A percentile compares a stretch with the other conserved stretches of the same genome.
These are phyloP conservation scores for Eumerus sabulonum DNA, from an alignment of 2,888 invertebrate species.

Conservation along the genomic window DNA sequence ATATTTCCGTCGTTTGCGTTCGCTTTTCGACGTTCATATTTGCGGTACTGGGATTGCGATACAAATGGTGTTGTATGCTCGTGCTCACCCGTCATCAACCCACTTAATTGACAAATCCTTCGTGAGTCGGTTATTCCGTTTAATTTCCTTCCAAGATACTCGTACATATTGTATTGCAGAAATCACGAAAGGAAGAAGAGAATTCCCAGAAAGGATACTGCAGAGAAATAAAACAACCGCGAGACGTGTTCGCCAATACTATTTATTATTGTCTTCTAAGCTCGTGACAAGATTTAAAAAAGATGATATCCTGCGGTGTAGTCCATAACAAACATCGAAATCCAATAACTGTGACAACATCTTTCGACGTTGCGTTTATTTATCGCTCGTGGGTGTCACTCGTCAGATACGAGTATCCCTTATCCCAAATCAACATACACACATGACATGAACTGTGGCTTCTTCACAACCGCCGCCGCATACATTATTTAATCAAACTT, in stretches of 20 bases:
- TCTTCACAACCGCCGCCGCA: background rate
- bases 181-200: constrained; percentile 21
- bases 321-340: too few relatives aligned
- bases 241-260: too few relatives aligned
- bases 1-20: constrained; percentile 52
- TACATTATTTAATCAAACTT: constrained; percentile 60
- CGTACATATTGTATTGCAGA: constrained; percentile 11
- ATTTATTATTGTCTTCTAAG: too few relatives aligned
- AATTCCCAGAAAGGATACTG: constrained; percentile 24
- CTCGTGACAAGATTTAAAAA: too few relatives aligned
- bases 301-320: too few relatives aligned
- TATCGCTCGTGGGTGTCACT: too few relatives aligned
- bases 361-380: too few relatives aligned
- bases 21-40: constrained; percentile 28
- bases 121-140: constrained; percentile 35
- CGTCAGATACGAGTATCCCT: too few relatives aligned
- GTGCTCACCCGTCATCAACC: constrained; percentile 41
- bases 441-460: too few relatives aligned
- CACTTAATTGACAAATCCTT: constrained; percentile 63
- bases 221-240: too few relatives aligned
- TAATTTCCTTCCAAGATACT: constrained; percentile 17
- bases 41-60: constrained; percentile 1
- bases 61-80: constrained; percentile 13
- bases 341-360: too few relatives aligned
- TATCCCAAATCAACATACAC: too few relatives aligned